phyloP scores from a whole-genome alignment of 2,888 invertebrate species.

The Parelbella ahira region DNA sequence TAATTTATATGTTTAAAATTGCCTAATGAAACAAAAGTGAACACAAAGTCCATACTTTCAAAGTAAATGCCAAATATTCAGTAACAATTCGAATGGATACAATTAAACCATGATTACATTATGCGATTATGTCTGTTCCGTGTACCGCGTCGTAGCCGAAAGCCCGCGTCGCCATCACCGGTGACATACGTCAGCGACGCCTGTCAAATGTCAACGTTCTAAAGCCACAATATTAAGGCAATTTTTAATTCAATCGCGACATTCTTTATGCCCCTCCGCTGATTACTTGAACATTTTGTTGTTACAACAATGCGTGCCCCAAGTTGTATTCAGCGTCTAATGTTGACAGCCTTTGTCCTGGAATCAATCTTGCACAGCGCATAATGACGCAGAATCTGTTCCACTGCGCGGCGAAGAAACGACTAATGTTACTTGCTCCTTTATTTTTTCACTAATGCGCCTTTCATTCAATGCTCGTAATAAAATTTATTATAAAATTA shows the following conservation, averaged over 20 bases:
- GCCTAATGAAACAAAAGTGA: too few relatives aligned
- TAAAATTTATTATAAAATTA: conserved; percentile 25
- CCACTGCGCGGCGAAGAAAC: conserved; percentile 64
- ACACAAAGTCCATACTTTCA: too few relatives aligned
- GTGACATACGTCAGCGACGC: conserved; percentile 68
- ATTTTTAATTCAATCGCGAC: conserved; percentile 74
- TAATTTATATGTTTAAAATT: too few relatives aligned
- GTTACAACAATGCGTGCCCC: conserved; percentile 67
- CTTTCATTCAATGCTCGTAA: conserved; percentile 37
- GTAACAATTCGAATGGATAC: conserved; percentile 18
- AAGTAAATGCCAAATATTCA: conserved; percentile 10
- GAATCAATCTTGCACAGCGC: conserved; percentile 70
- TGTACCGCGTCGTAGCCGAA: conserved; percentile 18
- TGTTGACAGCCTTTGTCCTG: conserved; percentile 68
- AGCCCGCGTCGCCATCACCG: conserved; percentile 12
- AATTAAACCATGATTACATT: conserved; percentile 17
- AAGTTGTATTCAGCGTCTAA: conserved; percentile 56
- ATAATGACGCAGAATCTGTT: conserved; percentile 73
- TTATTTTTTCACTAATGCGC: conserved; percentile 44
- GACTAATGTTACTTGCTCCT: conserved; percentile 62
- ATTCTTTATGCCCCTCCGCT: conserved; percentile 60
- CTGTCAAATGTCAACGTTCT: conserved; percentile 70
- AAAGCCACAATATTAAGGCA: conserved; percentile 66
- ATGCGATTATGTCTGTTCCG: conserved; percentile 16
- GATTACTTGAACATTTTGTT: conserved; percentile 78